Evolutionary conservation across 2,797 vertebrate genomes (phyloP), one percentile per base, ranked within the genome.

Genomic region (Macropus fuliginosus): DNA sequence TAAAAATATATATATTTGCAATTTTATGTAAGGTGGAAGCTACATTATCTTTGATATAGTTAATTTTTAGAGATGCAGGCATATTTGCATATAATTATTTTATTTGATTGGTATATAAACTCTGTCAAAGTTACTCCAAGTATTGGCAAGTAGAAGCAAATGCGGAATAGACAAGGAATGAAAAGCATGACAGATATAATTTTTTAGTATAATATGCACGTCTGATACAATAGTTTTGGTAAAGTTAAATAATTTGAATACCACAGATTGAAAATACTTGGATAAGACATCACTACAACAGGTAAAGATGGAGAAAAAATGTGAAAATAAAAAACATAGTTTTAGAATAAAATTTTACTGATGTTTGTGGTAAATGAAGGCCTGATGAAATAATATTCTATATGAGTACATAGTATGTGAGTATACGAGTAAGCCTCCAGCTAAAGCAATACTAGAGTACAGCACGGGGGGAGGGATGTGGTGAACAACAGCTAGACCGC

Each of bases 291-390:
- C 34, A n/a, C 62, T 66, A 81, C 31, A 92, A 54, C 3, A 62
- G 62, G 29, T 91, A 91, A 27, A 94, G 29, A 93, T 96, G 81
- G 93, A 56, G 87, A 57, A 46, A 62, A 92, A 93, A 89, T 40
- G 31, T 62, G 54, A 40, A 13, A 91, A 56, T 92, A 66, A 57
- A 24, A 66, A 16, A 0, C 92, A 66, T 0, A 59, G 24, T 89
- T 91, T 94, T 92, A 91, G 54, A n/a, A 46, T 1, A 94, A 5
- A 66, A 91, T 66, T 87, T 93, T 91, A 91, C 55, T 5, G 56
- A 54, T 90, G 50, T 74, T 95, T 90, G 50, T 59, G 59, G 5
- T 66, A 81, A 92, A 93, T 66, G 34, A 66, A 6, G 2, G 27
- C 56, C 55, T 21, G 1, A 9, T 91, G 54, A 74, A 29, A 0